Evolutionary conservation across 2,113 vertebrate species (phyloP), one percentile per base, ranked within the genome.

Genomic region (Lipophrys pholis): DNA sequence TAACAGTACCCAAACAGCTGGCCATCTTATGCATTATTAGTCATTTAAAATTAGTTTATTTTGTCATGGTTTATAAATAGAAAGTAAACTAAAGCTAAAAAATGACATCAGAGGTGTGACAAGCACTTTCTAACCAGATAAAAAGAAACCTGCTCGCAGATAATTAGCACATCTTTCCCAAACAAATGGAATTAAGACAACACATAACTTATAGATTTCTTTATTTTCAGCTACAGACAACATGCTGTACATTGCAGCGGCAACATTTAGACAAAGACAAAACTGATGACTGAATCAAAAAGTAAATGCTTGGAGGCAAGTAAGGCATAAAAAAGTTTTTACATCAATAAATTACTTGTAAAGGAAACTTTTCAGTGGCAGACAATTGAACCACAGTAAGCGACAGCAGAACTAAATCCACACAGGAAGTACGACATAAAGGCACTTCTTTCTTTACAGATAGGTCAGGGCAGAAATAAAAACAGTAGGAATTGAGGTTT

Each of bases 401-500:
- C 36, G 9, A 59, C 11, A 63, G 30, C 40, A 57, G 16, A 61
- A 16, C 50, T 42, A 39, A 35, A 36, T 16, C 6, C 38, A 12
- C 11, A 9, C 21, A 6, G n/a, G 8, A 63, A 41, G 45, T 21
- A 69, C 60, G 14, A 70, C 42, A 82, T 76, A 89, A 78, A 90
- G 70, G 50, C 73, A 89, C 74, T 69, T 84, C 36, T 66, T 75
- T 64, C 53, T 70, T 64, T 76, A 75, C 36, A 79, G 12, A 61
- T 0, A 7, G 35, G 40, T 15, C 7, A 4, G 2, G 58, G 40
- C 41, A 49, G 16, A 43, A 49, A 15, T 68, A 55, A 62, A 42
- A 42, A 42, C 41, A 42, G 30, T 11, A 65, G 68, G 11, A 58
- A 62, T 7, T 77, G 73, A 80, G 76, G 73, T 82, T 67, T 75